Evolutionary conservation across 2,888 invertebrate species (phyloP), one percentile per base, ranked within the genome.

Genomic region (Eilema griseolum): DNA sequence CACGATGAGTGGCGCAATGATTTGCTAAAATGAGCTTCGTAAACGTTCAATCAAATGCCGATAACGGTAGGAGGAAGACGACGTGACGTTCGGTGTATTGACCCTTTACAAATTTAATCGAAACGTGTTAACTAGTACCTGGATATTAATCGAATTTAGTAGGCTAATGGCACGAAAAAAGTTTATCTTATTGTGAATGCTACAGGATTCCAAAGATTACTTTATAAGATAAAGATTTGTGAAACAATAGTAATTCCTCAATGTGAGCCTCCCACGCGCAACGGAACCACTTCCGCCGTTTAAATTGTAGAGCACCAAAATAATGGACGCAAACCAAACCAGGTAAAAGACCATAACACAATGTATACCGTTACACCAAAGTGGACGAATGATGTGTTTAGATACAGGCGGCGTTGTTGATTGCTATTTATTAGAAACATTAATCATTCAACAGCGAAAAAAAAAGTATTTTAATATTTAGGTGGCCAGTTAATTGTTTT

Each of bases 201-300:
- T 80, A 74, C 75, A 75, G 73, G 73, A 71, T 79, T 83, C 80
- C 69, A 63, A 74, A 81, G 83, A 87, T 87, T 83, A 80, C 75
- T 76, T 74, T 70, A 74, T 69, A 67, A 75, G 87, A 90, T 90
- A 86, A 88, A 86, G 79, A 84, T 86, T 86, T 80, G 73, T 79
- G 76, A 80, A 89, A 91, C 91, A 92, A 91, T 92, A 79, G 88
- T 85, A 83, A 85, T 86, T 33, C 80, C 80, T 85, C 86, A 86
- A 86, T 84, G 88, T 79, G 85, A 89, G 79, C 82, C 87, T 91
- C 90, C 87, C 90, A 90, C 90, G 86, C 80, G 81, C 91, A 93
- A 92, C 92, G 90, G 92, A 90, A 92, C 87, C 86, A 85, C 89
- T 90, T 92, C 93, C 92, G 90, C 89, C 86, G 88, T 88, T 91